Conservation (phyloP, 2,888 invertebrate genomes). For the Microplitis deprimator region DNA sequence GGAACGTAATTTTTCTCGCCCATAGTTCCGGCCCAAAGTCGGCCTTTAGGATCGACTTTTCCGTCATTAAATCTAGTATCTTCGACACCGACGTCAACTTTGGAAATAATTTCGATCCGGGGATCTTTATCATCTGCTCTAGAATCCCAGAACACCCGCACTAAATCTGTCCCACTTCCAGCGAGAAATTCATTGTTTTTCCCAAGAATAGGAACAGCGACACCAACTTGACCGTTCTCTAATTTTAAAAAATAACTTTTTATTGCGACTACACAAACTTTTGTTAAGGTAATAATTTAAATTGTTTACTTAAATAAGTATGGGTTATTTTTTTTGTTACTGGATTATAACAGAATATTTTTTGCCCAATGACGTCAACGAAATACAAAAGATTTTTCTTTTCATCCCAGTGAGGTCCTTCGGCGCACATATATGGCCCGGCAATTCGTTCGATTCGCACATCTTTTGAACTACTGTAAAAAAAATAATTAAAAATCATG, state of each 20-base stretch:
- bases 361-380: conserved; percentile 75
- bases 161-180: conserved; percentile 69
- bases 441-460: conserved; percentile 45
- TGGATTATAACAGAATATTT: conserved; percentile 73
- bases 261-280: background rate
- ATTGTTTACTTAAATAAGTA: conserved; percentile 54
- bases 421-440: conserved; percentile 71
- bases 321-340: conserved; percentile 69
- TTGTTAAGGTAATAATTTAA: background rate
- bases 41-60: conserved; percentile 78
- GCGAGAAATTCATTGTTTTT: conserved; percentile 67
- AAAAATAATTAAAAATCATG: background rate
- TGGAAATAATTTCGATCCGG: conserved; percentile 60
- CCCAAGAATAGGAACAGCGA: conserved; percentile 68
- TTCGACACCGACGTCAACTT: conserved; percentile 72
- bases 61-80: conserved; percentile 79
- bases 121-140: conserved; percentile 51
- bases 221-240: conserved; percentile 59
- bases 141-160: conserved; percentile 73
- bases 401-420: conserved; percentile 78
- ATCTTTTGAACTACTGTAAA: background rate
- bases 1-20: conserved; percentile 57
- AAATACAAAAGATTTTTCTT: conserved; percentile 75
- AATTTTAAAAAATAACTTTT: background rate
- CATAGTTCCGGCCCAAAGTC: conserved; percentile 76